Percentiles rank a stretch among this genome's conserved stretches.
phyloP scores from a whole-genome alignment of 2,113 vertebrate genomes.

The Ramphastos sulfuratus region DNA sequence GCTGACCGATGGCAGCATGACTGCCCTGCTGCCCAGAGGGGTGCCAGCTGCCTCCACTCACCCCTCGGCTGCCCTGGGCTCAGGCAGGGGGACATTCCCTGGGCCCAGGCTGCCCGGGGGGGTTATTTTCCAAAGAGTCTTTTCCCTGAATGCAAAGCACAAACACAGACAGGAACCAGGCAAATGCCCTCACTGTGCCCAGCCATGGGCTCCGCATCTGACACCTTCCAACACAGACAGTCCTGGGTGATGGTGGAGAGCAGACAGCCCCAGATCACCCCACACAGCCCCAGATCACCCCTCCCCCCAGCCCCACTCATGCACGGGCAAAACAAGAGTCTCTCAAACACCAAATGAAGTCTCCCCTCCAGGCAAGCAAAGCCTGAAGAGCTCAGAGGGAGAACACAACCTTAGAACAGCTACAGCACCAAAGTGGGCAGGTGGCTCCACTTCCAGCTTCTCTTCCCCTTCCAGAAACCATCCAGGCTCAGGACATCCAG shows the following conservation, averaged over 20 bases:
- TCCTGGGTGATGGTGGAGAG: background rate
- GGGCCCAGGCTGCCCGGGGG: background rate
- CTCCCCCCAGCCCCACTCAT: background rate
- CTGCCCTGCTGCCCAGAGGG: fast-evolving
- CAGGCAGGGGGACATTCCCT: background rate
- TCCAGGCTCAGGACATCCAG: background rate
- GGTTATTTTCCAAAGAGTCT: slow-evolving; percentile 26
- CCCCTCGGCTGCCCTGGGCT: fast-evolving
- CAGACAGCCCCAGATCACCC: background rate
- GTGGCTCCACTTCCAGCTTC: background rate
- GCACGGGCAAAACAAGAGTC: background rate
- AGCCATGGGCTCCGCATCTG: background rate
- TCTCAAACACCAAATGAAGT: background rate
- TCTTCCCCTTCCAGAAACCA: background rate
- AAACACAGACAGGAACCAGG: background rate
- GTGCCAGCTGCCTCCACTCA: background rate
- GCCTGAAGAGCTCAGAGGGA: background rate
- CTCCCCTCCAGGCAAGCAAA: background rate
- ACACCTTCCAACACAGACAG: background rate
- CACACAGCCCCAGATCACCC: background rate
- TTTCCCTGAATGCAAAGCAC: background rate
- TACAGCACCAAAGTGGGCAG: background rate
- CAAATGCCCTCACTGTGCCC: background rate
- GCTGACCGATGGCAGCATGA: fast-evolving
- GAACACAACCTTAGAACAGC: background rate